Conservation (phyloP, 2,797 vertebrate species). For the Pogoniulus pusillus region DNA sequence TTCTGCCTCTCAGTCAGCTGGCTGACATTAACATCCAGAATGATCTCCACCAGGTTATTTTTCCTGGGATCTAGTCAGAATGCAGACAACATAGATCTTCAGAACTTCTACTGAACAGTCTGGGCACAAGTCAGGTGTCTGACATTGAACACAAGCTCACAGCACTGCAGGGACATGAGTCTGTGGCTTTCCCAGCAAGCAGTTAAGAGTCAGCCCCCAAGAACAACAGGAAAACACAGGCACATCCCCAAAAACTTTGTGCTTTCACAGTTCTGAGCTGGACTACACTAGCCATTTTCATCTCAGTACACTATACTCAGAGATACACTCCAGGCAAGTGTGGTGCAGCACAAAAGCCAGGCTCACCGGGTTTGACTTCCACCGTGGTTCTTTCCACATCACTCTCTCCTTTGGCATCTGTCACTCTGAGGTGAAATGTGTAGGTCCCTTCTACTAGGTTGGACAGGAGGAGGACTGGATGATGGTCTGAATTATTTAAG, state of each 20-base stretch:
- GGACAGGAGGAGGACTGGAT: constrained; percentile 90
- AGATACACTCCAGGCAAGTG: neutral
- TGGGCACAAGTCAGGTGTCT: neutral
- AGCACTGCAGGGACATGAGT: neutral
- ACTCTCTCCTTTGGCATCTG: constrained; percentile 93
- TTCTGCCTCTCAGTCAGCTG: constrained; percentile 92
- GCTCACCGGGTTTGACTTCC: constrained; percentile 92
- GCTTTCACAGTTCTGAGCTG: neutral
- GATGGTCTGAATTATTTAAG: constrained; percentile 93
- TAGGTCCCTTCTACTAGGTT: constrained; percentile 96
- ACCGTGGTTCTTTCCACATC: constrained; percentile 81
- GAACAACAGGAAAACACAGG: neutral
- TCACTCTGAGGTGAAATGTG: constrained; percentile 90
- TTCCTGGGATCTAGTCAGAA: constrained; percentile 84
- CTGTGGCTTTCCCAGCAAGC: neutral
- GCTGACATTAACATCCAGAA: constrained; percentile 90
- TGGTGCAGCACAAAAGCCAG: neutral
- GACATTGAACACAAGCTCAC: neutral
- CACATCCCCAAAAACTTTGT: neutral
- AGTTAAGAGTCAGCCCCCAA: neutral
- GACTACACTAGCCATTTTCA: neutral
- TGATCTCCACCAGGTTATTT: constrained; percentile 93
- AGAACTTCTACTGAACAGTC: neutral
- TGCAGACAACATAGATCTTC: neutral
- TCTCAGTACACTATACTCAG: neutral